Conservation (phyloP, 2,888 invertebrate species). For the Amiota communis region DNA sequence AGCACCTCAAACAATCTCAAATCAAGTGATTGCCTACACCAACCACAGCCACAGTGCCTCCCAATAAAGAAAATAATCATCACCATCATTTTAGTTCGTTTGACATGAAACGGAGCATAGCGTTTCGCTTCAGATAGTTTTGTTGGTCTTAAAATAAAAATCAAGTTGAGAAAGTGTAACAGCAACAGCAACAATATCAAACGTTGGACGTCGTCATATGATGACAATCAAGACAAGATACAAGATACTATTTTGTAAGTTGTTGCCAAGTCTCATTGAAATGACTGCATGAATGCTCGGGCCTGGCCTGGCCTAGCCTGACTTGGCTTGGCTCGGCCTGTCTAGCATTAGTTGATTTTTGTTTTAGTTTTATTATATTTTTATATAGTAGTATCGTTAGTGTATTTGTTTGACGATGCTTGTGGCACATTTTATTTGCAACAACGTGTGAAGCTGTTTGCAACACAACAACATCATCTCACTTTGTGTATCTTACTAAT, state of each 20-base stretch:
- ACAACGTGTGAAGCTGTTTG: conserved; percentile 22
- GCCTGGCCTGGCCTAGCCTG: background rate
- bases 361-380: too few relatives aligned
- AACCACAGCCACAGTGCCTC: background rate
- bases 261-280: conserved; percentile 11
- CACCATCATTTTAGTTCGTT: too few relatives aligned
- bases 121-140: conserved; percentile 7
- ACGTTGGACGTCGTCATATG: background rate
- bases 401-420: background rate
- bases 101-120: conserved; percentile 11
- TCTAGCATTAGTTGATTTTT: background rate
- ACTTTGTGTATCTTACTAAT: conserved; percentile 4
- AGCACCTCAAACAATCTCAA: background rate
- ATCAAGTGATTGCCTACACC: background rate
- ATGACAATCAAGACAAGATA: background rate
- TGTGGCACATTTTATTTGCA: background rate
- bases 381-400: too few relatives aligned
- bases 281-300: background rate
- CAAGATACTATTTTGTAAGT: background rate
- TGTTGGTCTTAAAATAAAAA: background rate
- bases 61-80: background rate
- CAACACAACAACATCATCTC: background rate
- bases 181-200: background rate
- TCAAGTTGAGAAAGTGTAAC: conserved; percentile 18
- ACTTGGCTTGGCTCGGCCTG: background rate